phyloP scores from a whole-genome alignment of 2,113 vertebrate genomes.

The Panthera uncia region DNA sequence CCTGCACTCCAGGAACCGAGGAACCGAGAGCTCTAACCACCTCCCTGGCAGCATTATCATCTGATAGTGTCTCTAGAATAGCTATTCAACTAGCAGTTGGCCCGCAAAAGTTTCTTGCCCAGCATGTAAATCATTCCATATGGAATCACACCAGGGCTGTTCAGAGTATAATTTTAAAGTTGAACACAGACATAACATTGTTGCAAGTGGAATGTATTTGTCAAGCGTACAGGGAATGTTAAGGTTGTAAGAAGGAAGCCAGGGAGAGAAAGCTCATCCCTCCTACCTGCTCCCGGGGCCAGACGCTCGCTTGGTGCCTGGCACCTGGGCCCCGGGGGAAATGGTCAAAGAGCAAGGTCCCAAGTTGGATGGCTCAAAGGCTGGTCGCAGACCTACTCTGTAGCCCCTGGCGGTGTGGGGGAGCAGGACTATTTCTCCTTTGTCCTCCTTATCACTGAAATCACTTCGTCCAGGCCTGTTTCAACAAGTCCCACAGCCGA shows the following conservation, averaged over 20 bases:
- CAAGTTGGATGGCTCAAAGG: background rate
- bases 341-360: background rate
- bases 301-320: background rate
- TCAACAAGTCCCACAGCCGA: background rate
- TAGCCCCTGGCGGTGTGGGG: background rate
- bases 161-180: slow-evolving; percentile 86
- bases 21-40: slow-evolving; percentile 78
- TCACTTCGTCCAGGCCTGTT: background rate
- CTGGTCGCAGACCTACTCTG: background rate
- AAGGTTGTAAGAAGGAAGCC: slow-evolving; percentile 69
- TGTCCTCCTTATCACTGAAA: background rate
- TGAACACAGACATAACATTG: slow-evolving; percentile 88
- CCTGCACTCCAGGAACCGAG: slow-evolving; percentile 75
- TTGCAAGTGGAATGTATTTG: slow-evolving; percentile 82
- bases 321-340: background rate
- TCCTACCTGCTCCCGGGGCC: background rate
- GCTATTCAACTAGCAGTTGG: slow-evolving; percentile 80
- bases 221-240: slow-evolving; percentile 79
- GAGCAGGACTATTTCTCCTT: no score
- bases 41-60: slow-evolving; percentile 77
- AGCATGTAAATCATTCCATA: slow-evolving; percentile 86
- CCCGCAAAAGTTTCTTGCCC: slow-evolving; percentile 81
- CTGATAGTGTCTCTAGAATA: slow-evolving; percentile 82
- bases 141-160: slow-evolving; percentile 85
- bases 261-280: background rate